Evolutionary conservation across 1,140 invertebrate genomes (phyloP).

Genomic region (Drosophila sp.): DNA sequence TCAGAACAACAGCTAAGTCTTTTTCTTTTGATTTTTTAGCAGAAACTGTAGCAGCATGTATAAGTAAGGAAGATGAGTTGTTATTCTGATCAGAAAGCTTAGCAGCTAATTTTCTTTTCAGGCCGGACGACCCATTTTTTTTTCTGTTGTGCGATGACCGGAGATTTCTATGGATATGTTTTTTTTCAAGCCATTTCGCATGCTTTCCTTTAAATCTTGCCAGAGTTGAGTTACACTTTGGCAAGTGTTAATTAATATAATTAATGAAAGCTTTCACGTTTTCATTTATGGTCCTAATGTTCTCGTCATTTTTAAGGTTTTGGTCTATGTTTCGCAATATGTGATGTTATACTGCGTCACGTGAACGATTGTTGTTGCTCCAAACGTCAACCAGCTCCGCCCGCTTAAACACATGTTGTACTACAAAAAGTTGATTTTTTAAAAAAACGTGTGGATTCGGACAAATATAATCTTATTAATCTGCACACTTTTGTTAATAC

Average conservation of each 20-base stretch:
- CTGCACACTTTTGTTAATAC: conserved; percentile 17
- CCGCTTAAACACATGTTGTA: not conserved
- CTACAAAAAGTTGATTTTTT: not conserved
- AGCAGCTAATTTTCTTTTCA: too few species aligned
- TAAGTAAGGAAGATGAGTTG: conserved; percentile 3
- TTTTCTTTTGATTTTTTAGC: conserved; percentile 14
- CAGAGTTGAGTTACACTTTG: not conserved
- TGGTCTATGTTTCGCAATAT: not conserved
- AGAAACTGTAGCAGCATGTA: conserved; percentile 14
- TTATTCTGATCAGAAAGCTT: too few species aligned
- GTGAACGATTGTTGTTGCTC: not conserved
- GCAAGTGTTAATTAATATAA: not conserved
- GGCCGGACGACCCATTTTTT: too few species aligned
- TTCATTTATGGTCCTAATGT: not conserved
- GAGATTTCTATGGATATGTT: not conserved
- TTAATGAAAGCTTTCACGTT: not conserved
- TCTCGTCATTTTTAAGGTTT: not conserved
- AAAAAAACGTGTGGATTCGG: not conserved
- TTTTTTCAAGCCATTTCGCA: too few species aligned
- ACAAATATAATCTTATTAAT: not conserved
- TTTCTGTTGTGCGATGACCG: too few species aligned
- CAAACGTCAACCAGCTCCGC: not conserved
- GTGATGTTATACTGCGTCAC: not conserved
- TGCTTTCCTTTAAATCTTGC: not conserved
- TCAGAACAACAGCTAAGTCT: not conserved